Evolutionary conservation across 2,888 invertebrate genomes (phyloP).

Genomic region (Invenusta paracnida): DNA sequence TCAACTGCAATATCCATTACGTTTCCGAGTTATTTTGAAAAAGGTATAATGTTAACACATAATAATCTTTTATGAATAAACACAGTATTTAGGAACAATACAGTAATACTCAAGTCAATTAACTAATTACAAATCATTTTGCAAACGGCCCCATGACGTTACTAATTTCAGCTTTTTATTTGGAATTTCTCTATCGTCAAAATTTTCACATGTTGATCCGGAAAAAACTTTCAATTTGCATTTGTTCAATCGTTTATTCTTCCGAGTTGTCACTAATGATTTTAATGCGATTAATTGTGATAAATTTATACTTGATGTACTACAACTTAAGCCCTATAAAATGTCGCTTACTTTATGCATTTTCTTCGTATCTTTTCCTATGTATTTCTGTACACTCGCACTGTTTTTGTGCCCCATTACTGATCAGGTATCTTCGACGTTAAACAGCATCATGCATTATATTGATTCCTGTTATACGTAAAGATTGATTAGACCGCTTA

Average conservation of each 20-base stretch:
- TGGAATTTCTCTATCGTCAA: not conserved
- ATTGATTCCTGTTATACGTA: not conserved
- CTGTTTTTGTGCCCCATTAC: conserved; percentile 27
- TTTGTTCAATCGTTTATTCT: conserved; percentile 21
- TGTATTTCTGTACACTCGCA: conserved; percentile 1
- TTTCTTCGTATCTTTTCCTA: conserved; percentile 31
- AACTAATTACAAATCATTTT: not conserved
- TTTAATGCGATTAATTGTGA: conserved; percentile 10
- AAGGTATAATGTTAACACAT: too few relatives aligned
- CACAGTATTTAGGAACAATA: too few relatives aligned
- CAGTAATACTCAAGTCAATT: not conserved
- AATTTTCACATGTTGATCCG: not conserved
- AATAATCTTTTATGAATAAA: too few relatives aligned
- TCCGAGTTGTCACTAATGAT: not conserved
- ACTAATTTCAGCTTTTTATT: conserved; percentile 7
- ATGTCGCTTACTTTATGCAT: not conserved
- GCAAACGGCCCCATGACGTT: not conserved
- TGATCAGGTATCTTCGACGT: not conserved
- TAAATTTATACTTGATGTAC: conserved; percentile 21
- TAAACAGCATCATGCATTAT: not conserved
- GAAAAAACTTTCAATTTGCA: not conserved
- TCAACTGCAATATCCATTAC: too few relatives aligned
- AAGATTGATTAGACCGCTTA: not conserved
- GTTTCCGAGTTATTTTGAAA: too few relatives aligned
- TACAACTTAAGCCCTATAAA: conserved; percentile 16